phyloP scores from a whole-genome alignment of 2,797 vertebrate species.

The Hypotaenidia okinawae region DNA sequence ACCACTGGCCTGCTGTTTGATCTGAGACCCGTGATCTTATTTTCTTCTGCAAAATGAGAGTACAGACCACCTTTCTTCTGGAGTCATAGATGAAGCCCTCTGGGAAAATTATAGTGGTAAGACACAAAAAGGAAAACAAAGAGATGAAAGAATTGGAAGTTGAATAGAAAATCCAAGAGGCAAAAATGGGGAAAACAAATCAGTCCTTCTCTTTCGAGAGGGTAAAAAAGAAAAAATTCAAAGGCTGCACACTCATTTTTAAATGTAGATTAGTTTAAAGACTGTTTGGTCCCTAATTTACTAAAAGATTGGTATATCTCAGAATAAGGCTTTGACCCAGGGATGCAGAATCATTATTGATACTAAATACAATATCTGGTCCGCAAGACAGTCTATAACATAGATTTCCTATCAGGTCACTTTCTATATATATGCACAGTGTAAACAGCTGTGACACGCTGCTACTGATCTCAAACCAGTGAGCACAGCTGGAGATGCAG shows the following conservation, averaged over 20 bases:
- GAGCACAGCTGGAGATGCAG: background rate
- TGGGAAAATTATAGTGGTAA: background rate
- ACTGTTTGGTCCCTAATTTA: background rate
- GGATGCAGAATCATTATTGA: background rate
- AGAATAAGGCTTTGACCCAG: background rate
- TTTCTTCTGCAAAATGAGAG: background rate
- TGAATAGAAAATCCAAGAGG: background rate
- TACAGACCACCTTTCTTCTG: background rate
- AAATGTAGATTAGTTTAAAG: background rate
- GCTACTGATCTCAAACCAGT: background rate
- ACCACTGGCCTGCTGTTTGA: background rate
- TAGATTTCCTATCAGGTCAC: background rate
- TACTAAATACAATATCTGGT: background rate
- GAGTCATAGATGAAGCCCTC: background rate
- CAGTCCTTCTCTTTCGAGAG: background rate
- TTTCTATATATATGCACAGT: background rate
- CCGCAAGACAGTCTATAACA: background rate
- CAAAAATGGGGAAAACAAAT: background rate
- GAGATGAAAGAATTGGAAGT: background rate
- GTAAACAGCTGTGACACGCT: background rate
- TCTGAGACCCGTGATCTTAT: background rate
- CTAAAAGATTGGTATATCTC: background rate
- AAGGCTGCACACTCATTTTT: background rate
- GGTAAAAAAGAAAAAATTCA: background rate
- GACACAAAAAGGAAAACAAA: background rate